Percentiles rank a stretch among this genome's conserved stretches.
phyloP scores from a whole-genome alignment of 2,113 vertebrate genomes.

The Butorides virescens region DNA sequence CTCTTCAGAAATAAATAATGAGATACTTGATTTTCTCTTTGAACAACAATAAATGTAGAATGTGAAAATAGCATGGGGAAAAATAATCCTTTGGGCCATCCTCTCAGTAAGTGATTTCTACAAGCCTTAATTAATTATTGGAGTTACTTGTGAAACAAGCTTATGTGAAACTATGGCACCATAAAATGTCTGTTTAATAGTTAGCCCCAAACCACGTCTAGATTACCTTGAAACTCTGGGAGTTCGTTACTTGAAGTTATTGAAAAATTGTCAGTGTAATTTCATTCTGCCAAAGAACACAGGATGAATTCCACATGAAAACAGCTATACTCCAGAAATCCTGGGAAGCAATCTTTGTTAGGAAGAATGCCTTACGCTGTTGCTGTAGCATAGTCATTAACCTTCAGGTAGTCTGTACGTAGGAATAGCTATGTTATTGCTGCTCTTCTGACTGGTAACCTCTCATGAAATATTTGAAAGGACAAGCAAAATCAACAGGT shows the following conservation, averaged over 20 bases:
- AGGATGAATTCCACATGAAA: background rate
- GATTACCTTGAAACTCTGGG: background rate
- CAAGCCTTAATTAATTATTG: background rate
- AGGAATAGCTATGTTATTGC: background rate
- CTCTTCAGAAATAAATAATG: constrained; percentile 29
- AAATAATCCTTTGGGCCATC: background rate
- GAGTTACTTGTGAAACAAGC: constrained; percentile 8
- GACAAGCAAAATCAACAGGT: background rate
- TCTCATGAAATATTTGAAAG: background rate
- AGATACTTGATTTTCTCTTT: constrained; percentile 8
- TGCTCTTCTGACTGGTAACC: background rate
- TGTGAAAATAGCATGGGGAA: background rate
- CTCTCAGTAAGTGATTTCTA: background rate
- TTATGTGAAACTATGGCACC: background rate
- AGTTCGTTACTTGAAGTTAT: background rate
- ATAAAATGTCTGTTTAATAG: constrained; percentile 5
- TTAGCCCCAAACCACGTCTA: background rate
- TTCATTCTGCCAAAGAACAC: background rate
- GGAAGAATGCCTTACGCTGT: background rate
- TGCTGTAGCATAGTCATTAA: background rate
- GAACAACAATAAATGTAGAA: background rate
- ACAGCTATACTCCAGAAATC: background rate
- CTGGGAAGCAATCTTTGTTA: background rate
- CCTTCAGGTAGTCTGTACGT: background rate
- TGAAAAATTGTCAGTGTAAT: background rate